Evolutionary conservation across 1,140 invertebrate genomes (phyloP), one percentile per base, ranked within the genome.

Genomic region (Heliconius himera): DNA sequence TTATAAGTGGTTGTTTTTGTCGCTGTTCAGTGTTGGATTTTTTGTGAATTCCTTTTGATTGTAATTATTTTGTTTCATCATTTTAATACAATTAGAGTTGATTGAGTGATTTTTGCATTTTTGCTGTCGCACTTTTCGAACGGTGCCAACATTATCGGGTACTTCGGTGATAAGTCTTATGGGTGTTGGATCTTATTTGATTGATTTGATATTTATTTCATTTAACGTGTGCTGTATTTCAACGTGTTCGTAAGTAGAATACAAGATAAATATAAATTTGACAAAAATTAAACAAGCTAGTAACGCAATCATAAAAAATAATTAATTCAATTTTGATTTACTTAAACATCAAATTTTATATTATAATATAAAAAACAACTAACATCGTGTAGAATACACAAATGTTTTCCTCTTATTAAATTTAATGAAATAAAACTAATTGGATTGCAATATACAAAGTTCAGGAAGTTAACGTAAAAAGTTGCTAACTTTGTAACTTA

Each of bases 1-100:
- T 94, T 78, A 94, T 94, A 51, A 94, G 93, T 93, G 92, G 90
- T 93, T 88, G 70, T 71, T 83, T 86, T 83, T 56, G 90, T 93
- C 93, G 89, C 93, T 94, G 85, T 91, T 88, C 80, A 94, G 93
- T 93, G 92, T 90, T 87, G 78, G 71, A 76, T 76, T 73, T 73
- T 80, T 73, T 46, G 74, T 80, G 70, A 33, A 49, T 80, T 38
- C 70, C 70, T 72, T 36, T 22, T 77, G 33, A 70, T 70, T 26
- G 18, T 18, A 36, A 33, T 26, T 22, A 46, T 70, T 70, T 46
- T 13, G 41, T 49, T 76, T 76, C 1, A 49, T 51, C 66, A 49
- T 26, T 76, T 26, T 70, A 46, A 38, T 38, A 36, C 8, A 72
- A 36, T 66, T 66, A 29, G 60, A 6, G 60, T 3, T 5, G 60